A percentile compares a stretch with the other conserved stretches of the same genome.
These are phyloP conservation scores for Coptodon bakossiorum DNA, from an alignment of 2,113 vertebrate genomes.

Conservation along the genomic window DNA sequence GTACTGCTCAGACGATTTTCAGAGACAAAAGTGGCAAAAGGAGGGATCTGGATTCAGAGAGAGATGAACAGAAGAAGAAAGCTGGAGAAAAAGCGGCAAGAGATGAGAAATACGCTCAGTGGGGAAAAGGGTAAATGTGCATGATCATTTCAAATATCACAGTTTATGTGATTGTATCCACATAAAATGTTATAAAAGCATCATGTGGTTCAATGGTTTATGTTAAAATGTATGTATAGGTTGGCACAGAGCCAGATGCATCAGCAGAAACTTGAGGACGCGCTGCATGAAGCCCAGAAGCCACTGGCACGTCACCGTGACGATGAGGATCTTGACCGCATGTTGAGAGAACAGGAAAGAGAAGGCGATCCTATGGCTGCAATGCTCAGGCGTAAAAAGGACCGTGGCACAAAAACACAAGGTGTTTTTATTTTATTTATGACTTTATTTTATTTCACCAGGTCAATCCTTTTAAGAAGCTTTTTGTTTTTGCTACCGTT, in stretches of 20 bases:
- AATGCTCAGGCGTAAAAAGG: slow-evolving; percentile 84
- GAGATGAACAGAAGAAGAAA: slow-evolving; percentile 76
- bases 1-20: slow-evolving; percentile 80
- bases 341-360: slow-evolving; percentile 89
- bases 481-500: neutral
- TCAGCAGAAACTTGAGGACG: slow-evolving; percentile 85
- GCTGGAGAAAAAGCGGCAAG: slow-evolving; percentile 76
- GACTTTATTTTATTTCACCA: neutral
- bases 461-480: neutral
- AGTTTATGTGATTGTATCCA: neutral
- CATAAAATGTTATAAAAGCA: neutral
- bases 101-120: slow-evolving; percentile 86
- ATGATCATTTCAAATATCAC: neutral
- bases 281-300: slow-evolving; percentile 85
- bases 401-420: slow-evolving; percentile 75
- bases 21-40: slow-evolving; percentile 86
- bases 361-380: slow-evolving; percentile 95
- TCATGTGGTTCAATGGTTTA: neutral
- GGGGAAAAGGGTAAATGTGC: slow-evolving; percentile 87
- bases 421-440: slow-evolving; percentile 51
- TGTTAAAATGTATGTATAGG: slow-evolving; percentile 54
- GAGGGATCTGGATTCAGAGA: slow-evolving; percentile 82
- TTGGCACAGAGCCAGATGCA: slow-evolving; percentile 84
- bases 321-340: slow-evolving; percentile 87
- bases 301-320: slow-evolving; percentile 87